Evolutionary conservation across 30 jellyfish, hydroid and myxozoan species (phyloP).

Genomic region (Turritopsis dohrnii): DNA sequence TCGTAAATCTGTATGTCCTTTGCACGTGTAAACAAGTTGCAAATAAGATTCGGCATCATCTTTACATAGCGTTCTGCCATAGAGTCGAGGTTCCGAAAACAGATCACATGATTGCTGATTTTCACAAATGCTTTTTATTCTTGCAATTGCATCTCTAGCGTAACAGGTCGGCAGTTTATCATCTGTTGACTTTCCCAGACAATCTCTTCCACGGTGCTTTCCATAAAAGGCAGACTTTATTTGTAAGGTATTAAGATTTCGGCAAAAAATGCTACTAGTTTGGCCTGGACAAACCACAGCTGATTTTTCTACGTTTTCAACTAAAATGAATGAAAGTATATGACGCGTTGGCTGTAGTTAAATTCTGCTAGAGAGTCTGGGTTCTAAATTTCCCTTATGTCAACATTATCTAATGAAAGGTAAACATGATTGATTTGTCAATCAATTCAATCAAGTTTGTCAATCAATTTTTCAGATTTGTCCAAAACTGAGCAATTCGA

Average conservation of each 20-base stretch:
- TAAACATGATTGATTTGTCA: not conserved
- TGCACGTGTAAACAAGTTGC: slow-evolving; percentile 78
- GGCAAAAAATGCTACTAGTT: slow-evolving; percentile 82
- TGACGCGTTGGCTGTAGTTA: no score
- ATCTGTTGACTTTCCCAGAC: slow-evolving; percentile 66
- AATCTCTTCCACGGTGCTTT: slow-evolving; percentile 67
- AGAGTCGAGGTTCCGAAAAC: slow-evolving; percentile 69
- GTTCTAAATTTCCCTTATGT: no score
- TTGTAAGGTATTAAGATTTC: slow-evolving; percentile 51
- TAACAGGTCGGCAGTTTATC: slow-evolving; percentile 85
- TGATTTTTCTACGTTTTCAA: not conserved
- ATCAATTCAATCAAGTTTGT: no score
- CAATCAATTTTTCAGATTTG: no score
- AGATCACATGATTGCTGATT: slow-evolving; percentile 98
- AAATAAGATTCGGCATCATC: slow-evolving; percentile 50
- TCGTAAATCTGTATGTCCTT: slow-evolving; percentile 56
- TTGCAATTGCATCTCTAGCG: slow-evolving; percentile 69
- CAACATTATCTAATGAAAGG: no score
- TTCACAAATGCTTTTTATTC: slow-evolving; percentile 70
- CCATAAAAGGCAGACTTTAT: slow-evolving; percentile 91
- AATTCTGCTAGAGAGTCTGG: no score
- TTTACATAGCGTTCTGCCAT: slow-evolving; percentile 75
- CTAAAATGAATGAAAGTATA: not conserved
- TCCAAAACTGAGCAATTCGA: no score
- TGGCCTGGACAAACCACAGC: slow-evolving; percentile 65